Evolutionary conservation across 1,140 invertebrate species (phyloP), one percentile per base, ranked within the genome.

Genomic region (Cherax quadricarinatus): DNA sequence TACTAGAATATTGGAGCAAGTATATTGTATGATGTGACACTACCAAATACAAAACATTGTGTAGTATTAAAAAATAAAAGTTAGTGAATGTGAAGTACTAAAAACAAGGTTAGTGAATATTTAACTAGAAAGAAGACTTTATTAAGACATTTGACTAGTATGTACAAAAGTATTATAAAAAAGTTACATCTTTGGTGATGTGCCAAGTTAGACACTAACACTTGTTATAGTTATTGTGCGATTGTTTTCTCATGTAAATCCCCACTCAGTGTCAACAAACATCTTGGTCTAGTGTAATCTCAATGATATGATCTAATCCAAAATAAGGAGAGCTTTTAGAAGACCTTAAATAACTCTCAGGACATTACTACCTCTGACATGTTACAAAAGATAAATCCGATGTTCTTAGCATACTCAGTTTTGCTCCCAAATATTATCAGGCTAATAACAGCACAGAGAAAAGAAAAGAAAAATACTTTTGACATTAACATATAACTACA

Each of bases 141-240:
- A 88, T 88, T 88, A 79, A 88, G 86, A 88, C 78, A 88, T 88
- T 88, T 88, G 86, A 88, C 86, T 88, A 88, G 86, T 88, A 88
- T 88, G 86, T 88, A 88, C 86, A 88, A 88, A 88, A 88, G 86
- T 88, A 30, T 79, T 88, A 80, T 88, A 88, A 88, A 88, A 83
- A 88, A 88, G 86, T 88, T 88, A 79, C 86, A 88, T 88, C 86
- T 88, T 88, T 88, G 86, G 86, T 88, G 86, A 88, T 88, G 86
- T 88, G 86, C 86, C 86, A 88, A 78, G 70, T 88, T 24, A 80
- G 86, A 79, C 75, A 88, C 86, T 49, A 75, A 75, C 70, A 75
- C 70, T 75, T n/a, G n/a, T 75, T 30, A 75, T 75, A 88, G 78
- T 80, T 30, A 75, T 88, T 88, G 86, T 88, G 86, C 86, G 86